phyloP scores from a whole-genome alignment of 2,113 vertebrate species.

The Paradisaea rubra region DNA sequence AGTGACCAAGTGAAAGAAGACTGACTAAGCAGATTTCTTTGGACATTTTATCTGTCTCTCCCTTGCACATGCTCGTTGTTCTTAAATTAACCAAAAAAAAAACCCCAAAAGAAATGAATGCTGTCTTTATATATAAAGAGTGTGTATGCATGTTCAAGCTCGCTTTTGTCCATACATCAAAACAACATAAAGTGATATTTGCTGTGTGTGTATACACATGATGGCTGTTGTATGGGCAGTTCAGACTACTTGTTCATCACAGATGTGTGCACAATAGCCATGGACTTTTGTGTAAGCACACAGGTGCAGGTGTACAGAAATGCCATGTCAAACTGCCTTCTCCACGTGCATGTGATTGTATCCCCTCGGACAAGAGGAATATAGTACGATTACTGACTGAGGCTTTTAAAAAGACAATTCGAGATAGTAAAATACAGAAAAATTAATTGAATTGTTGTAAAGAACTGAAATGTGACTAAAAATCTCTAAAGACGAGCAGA shows the following conservation, averaged over 20 bases:
- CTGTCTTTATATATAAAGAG: not conserved
- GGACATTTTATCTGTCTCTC: not conserved
- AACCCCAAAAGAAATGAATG: not conserved
- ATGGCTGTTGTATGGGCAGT: not conserved
- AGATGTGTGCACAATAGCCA: not conserved
- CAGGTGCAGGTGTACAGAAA: not conserved
- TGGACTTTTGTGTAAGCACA: not conserved
- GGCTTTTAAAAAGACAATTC: not conserved
- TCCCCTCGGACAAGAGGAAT: not conserved
- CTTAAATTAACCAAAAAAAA: not conserved
- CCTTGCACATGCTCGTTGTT: not conserved
- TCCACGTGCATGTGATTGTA: accelerated
- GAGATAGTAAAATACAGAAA: not conserved
- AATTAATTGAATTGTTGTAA: not conserved
- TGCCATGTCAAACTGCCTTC: not conserved
- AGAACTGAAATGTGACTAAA: not conserved
- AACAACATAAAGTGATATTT: not conserved
- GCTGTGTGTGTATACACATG: not conserved
- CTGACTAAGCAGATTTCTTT: not conserved
- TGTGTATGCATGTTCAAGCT: not conserved
- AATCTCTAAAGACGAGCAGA: not conserved
- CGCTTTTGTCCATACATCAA: accelerated
- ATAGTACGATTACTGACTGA: not conserved
- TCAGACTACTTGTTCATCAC: not conserved
- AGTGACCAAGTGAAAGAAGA: not conserved